phyloP scores from a whole-genome alignment of 2,797 vertebrate species.

The Rachycentron canadum region DNA sequence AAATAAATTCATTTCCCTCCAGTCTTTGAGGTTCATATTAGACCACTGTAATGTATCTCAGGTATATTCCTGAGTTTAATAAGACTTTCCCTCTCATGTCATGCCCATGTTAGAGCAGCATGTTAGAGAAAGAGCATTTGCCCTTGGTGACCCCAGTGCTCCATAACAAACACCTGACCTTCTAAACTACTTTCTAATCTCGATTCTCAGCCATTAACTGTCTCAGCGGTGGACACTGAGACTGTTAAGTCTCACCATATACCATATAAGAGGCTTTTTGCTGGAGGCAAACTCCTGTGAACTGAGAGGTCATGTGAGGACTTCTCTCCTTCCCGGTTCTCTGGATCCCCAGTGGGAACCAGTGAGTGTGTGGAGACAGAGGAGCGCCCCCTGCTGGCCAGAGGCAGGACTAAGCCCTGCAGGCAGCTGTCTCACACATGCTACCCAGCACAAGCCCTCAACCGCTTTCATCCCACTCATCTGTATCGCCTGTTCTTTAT shows the following conservation, averaged over 20 bases:
- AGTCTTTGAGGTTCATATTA: not conserved
- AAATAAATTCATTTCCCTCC: not conserved
- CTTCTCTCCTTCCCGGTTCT: slow-evolving; percentile 66
- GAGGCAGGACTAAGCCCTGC: slow-evolving; percentile 15
- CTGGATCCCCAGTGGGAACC: slow-evolving; percentile 53
- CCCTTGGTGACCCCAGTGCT: slow-evolving; percentile 41
- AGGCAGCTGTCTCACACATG: slow-evolving; percentile 41
- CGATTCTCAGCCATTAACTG: slow-evolving; percentile 57
- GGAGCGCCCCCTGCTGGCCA: slow-evolving; percentile 82
- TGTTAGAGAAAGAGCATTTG: slow-evolving; percentile 14
- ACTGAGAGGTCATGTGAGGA: slow-evolving; percentile 85
- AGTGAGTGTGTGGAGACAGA: slow-evolving; percentile 55
- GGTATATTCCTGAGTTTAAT: not conserved
- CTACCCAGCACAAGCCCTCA: slow-evolving; percentile 28
- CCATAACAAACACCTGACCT: slow-evolving; percentile 69
- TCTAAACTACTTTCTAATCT: slow-evolving; percentile 72
- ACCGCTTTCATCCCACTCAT: slow-evolving; percentile 57
- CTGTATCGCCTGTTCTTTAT: slow-evolving; percentile 60
- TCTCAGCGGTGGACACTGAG: slow-evolving; percentile 40
- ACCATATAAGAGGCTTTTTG: slow-evolving; percentile 73
- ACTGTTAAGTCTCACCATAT: slow-evolving; percentile 59
- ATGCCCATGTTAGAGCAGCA: not conserved
- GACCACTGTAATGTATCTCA: not conserved
- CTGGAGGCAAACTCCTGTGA: slow-evolving; percentile 71
- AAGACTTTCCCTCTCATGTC: not conserved